Percentiles rank a stretch among this genome's conserved stretches.
These are phyloP conservation scores for Eucidaris tribuloides DNA, from an alignment of 35 echinoderm and acorn worm species.

Conservation along the genomic window DNA sequence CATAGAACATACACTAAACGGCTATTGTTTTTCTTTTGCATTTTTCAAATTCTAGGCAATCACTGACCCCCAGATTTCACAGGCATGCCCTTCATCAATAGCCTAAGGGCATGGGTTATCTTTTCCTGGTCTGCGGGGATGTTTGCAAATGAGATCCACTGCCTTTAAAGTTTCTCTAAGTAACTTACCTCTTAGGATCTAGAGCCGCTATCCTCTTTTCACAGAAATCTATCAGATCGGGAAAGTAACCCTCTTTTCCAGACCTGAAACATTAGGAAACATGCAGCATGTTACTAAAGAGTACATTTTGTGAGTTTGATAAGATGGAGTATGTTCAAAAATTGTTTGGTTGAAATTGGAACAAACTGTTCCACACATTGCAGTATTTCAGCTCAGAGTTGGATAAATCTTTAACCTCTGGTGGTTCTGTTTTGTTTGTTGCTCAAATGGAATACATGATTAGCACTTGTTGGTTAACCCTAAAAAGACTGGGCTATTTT, in stretches of 20 bases:
- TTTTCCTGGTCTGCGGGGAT: no score
- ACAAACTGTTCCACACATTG: neutral
- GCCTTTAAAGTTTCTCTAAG: no score
- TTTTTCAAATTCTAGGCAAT: no score
- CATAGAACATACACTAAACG: no score
- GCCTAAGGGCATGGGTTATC: no score
- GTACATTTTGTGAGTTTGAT: neutral
- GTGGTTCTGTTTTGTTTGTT: neutral
- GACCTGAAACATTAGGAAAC: slow-evolving; percentile 48
- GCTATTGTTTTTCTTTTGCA: no score
- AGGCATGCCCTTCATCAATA: no score
- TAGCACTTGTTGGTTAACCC: no score
- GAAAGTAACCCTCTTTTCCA: slow-evolving; percentile 79
- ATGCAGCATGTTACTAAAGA: neutral
- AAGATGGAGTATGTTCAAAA: neutral
- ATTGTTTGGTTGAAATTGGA: neutral
- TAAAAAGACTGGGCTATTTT: no score
- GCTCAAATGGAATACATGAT: neutral
- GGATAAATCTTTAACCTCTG: neutral
- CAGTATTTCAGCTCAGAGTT: neutral
- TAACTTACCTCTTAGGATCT: slow-evolving; percentile 86
- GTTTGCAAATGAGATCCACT: no score
- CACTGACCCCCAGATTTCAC: no score
- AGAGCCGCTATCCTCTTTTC: slow-evolving; percentile 63
- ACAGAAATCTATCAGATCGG: slow-evolving; percentile 71